Evolutionary conservation across 2,888 invertebrate species (phyloP).

Genomic region (Rhamnusium bicolor): DNA sequence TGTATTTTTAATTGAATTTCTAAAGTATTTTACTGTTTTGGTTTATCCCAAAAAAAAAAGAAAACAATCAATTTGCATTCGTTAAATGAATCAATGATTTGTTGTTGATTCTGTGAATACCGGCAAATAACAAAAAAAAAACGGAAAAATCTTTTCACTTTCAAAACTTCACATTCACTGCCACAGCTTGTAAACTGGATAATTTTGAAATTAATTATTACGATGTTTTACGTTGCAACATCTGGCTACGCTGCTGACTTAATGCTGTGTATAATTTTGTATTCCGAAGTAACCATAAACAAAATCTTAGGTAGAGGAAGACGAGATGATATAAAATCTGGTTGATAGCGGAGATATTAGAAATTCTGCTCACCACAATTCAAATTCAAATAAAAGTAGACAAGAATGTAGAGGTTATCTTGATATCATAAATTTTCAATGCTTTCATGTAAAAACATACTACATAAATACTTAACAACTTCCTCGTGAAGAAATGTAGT

Average conservation of each 20-base stretch:
- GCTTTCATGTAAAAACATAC: slow-evolving; percentile 47
- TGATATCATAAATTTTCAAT: slow-evolving; percentile 49
- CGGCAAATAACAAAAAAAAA: too few relatives aligned
- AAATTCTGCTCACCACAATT: slow-evolving; percentile 41
- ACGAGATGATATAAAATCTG: slow-evolving; percentile 13
- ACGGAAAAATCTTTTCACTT: too few relatives aligned
- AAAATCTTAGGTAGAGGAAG: background rate
- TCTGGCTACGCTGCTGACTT: background rate
- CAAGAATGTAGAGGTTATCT: slow-evolving; percentile 42
- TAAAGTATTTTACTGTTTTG: too few relatives aligned
- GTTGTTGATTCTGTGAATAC: too few relatives aligned
- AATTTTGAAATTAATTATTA: too few relatives aligned
- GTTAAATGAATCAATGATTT: too few relatives aligned
- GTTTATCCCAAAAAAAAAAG: too few relatives aligned
- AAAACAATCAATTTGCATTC: too few relatives aligned
- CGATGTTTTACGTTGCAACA: too few relatives aligned
- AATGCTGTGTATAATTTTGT: background rate
- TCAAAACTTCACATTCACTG: too few relatives aligned
- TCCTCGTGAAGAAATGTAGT: slow-evolving; percentile 48
- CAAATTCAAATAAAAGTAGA: slow-evolving; percentile 39
- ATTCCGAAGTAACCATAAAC: background rate
- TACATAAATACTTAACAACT: slow-evolving; percentile 47
- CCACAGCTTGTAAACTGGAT: background rate
- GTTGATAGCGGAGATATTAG: slow-evolving; percentile 32
- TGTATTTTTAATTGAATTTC: too few relatives aligned